phyloP scores from a whole-genome alignment of 1,140 invertebrate species.

The Drosophila aff. region DNA sequence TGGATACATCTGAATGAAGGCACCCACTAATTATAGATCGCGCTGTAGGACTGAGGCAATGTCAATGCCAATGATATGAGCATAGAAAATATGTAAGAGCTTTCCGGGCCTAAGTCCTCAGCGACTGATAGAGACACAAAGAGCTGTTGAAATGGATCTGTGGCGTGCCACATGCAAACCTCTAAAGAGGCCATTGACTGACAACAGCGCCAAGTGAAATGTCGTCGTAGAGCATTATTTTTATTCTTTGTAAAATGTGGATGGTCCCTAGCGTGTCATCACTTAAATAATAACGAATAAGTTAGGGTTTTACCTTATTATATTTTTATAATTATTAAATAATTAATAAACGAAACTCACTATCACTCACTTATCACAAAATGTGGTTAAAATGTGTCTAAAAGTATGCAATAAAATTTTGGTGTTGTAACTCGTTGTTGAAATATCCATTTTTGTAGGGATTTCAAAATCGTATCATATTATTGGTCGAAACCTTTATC shows the following conservation, averaged over 20 bases:
- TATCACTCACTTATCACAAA: no score
- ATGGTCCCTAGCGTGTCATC: not conserved
- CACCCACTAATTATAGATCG: conserved; percentile 58
- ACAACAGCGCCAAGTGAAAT: conserved; percentile 16
- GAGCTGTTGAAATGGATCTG: conserved; percentile 42
- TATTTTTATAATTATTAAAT: no score
- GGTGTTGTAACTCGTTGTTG: no score
- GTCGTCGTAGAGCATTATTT: conserved; percentile 7
- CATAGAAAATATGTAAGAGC: conserved; percentile 16
- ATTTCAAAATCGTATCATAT: no score
- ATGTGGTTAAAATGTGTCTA: no score
- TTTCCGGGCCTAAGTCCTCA: conserved; percentile 3
- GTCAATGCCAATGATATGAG: conserved; percentile 66
- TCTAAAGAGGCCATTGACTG: conserved; percentile 50
- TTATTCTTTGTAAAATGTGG: not conserved
- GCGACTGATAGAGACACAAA: conserved; percentile 17
- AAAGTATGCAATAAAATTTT: no score
- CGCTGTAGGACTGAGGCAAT: conserved; percentile 30
- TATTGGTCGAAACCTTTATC: no score
- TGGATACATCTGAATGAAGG: conserved; percentile 28
- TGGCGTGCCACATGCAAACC: conserved; percentile 66
- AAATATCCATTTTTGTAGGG: no score
- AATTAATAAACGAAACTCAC: no score
- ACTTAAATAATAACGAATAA: conserved; percentile 5
- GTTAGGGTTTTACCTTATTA: not conserved